Percentiles rank a stretch among this genome's conserved stretches.
phyloP scores from a whole-genome alignment of 2,888 invertebrate species.

The Prosopocoilus inquinatus region DNA sequence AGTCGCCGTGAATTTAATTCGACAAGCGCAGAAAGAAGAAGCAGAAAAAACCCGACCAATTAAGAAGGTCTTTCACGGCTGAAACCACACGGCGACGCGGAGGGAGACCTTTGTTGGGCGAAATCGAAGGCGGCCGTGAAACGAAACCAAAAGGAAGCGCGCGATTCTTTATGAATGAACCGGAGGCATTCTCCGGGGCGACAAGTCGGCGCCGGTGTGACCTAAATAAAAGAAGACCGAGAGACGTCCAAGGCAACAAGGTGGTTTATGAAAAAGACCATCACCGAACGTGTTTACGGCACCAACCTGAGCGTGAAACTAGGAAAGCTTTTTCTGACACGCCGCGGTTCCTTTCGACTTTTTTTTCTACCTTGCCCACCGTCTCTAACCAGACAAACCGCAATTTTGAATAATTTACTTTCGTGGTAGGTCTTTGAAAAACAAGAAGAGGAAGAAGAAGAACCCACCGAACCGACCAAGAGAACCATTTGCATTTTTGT shows the following conservation, averaged over 20 bases:
- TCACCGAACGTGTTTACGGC: slow-evolving; percentile 30
- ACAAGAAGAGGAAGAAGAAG: too few species aligned
- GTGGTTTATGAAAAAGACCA: slow-evolving; percentile 34
- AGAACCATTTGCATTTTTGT: too few species aligned
- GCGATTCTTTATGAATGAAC: slow-evolving; percentile 24
- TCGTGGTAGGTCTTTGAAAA: too few species aligned
- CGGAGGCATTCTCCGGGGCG: slow-evolving; percentile 20
- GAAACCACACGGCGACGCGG: not conserved
- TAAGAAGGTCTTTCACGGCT: not conserved
- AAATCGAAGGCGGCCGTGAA: slow-evolving; percentile 3
- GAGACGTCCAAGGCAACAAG: slow-evolving; percentile 27
- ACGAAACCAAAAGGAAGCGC: slow-evolving; percentile 18
- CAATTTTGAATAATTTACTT: too few species aligned
- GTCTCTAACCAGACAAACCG: too few species aligned
- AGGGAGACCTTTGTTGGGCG: not conserved
- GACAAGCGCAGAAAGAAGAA: not conserved
- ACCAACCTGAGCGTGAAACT: slow-evolving; percentile 33
- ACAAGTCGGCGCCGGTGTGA: slow-evolving; percentile 29
- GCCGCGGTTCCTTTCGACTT: too few species aligned
- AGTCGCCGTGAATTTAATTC: too few species aligned
- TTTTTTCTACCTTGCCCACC: too few species aligned
- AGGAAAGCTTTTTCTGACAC: slow-evolving; percentile 6
- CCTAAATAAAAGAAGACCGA: slow-evolving; percentile 24
- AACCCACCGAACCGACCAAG: too few species aligned
- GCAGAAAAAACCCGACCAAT: not conserved